Percentiles rank a stretch among this genome's conserved stretches.
phyloP scores from a whole-genome alignment of 64 coral and sea anemone species.

The Astreopora myriophthalma region DNA sequence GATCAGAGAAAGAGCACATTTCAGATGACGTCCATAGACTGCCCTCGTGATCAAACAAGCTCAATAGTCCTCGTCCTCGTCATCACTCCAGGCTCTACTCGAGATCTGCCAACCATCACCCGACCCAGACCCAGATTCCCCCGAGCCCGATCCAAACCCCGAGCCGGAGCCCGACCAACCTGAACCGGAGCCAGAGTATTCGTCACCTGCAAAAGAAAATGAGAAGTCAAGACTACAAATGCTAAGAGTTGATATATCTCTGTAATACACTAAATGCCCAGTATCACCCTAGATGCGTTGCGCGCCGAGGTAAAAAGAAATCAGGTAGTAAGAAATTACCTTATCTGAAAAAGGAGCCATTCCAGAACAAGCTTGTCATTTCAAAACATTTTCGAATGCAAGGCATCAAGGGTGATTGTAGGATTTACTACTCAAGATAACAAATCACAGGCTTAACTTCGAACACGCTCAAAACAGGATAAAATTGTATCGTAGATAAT shows the following conservation, averaged over 20 bases:
- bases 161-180: conserved; percentile 21
- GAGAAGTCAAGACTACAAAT: too few relatives aligned
- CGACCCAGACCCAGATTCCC: neutral
- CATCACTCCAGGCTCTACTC: neutral
- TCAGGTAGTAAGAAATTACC: too few relatives aligned
- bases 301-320: too few relatives aligned
- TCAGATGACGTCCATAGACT: neutral
- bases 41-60: neutral
- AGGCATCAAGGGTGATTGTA: too few relatives aligned
- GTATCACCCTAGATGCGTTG: too few relatives aligned
- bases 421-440: neutral
- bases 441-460: neutral
- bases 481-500: neutral
- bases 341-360: too few relatives aligned
- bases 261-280: too few relatives aligned
- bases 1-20: too few relatives aligned
- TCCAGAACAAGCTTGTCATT: too few relatives aligned
- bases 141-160: conserved; percentile 22
- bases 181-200: conserved; percentile 39
- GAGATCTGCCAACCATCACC: neutral
- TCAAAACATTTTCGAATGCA: too few relatives aligned
- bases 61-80: conserved; percentile 11
- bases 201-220: neutral
- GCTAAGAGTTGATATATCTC: too few relatives aligned
- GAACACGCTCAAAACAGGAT: neutral